A percentile compares a stretch with the other conserved stretches of the same genome.
Evolutionary conservation across 2,113 vertebrate genomes (phyloP).

Genomic region (Chloropsis hardwickii): DNA sequence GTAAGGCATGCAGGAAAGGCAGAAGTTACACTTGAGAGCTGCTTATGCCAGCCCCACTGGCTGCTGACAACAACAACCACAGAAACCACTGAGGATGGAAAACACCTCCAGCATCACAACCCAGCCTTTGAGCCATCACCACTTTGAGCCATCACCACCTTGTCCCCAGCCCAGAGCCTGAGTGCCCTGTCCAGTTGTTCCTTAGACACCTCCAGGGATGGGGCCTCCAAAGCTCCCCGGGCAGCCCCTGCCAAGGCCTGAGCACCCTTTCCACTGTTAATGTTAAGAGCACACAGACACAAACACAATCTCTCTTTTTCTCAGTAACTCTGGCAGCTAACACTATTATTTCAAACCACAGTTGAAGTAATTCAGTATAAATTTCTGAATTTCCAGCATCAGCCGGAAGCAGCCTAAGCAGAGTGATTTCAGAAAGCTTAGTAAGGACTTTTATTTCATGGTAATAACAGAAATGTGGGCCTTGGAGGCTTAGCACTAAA

Average conservation of each 20-base stretch:
- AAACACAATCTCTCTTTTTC: background rate
- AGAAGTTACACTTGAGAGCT: background rate
- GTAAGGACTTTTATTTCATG: background rate
- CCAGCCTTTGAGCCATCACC: background rate
- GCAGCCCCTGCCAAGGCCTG: background rate
- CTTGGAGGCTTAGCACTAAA: background rate
- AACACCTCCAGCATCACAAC: background rate
- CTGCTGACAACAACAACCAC: background rate
- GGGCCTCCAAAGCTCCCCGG: background rate
- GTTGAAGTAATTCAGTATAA: background rate
- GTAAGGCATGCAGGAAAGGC: background rate
- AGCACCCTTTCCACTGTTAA: background rate
- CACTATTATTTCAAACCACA: background rate
- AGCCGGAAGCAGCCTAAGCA: background rate
- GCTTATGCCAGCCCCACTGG: background rate
- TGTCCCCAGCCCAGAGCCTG: background rate
- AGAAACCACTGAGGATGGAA: background rate
- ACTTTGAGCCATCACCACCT: background rate
- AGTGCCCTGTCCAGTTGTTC: rapidly evolving
- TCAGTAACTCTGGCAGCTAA: background rate
- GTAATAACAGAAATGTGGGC: background rate
- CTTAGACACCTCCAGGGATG: background rate
- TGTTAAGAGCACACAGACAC: background rate
- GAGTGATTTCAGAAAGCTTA: background rate
- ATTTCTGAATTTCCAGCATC: background rate